Evolutionary conservation across 2,797 vertebrate species (phyloP).

Genomic region (Alcedo quadribrachys): DNA sequence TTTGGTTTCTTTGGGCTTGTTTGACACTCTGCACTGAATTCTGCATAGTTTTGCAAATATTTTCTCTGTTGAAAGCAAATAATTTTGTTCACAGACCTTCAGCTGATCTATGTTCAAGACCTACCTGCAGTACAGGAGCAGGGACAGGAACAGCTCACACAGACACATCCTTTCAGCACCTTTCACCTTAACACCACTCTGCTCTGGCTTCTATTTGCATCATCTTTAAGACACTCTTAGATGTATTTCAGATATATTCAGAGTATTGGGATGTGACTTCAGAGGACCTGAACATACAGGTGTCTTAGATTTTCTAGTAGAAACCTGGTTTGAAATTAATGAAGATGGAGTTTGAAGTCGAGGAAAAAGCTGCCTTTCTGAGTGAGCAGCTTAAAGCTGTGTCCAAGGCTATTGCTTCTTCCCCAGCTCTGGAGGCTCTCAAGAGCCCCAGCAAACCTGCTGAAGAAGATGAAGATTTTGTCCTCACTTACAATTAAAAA

Average conservation of each 20-base stretch:
- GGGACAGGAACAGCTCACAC: fast-evolving
- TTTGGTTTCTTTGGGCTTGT: not conserved
- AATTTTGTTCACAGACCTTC: not conserved
- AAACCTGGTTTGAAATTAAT: not conserved
- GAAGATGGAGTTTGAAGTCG: not conserved
- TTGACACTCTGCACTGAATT: not conserved
- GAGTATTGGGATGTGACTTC: not conserved
- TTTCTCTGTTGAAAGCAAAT: not conserved
- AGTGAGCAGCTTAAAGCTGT: not conserved
- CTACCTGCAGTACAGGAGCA: not conserved
- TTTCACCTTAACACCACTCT: not conserved
- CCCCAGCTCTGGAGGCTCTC: not conserved
- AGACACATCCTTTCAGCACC: not conserved
- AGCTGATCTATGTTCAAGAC: not conserved
- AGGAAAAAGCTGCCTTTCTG: not conserved
- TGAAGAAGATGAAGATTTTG: not conserved
- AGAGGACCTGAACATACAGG: not conserved
- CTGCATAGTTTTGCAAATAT: not conserved
- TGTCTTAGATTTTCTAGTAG: not conserved
- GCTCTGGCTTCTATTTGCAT: not conserved
- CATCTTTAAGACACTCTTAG: not conserved
- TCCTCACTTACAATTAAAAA: not conserved
- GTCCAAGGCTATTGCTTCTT: not conserved
- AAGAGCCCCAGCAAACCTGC: not conserved
- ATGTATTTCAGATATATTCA: not conserved